These are phyloP conservation scores for Anser brachyrhynchus DNA, from an alignment of 2,113 vertebrate species.

Conservation along the genomic window DNA sequence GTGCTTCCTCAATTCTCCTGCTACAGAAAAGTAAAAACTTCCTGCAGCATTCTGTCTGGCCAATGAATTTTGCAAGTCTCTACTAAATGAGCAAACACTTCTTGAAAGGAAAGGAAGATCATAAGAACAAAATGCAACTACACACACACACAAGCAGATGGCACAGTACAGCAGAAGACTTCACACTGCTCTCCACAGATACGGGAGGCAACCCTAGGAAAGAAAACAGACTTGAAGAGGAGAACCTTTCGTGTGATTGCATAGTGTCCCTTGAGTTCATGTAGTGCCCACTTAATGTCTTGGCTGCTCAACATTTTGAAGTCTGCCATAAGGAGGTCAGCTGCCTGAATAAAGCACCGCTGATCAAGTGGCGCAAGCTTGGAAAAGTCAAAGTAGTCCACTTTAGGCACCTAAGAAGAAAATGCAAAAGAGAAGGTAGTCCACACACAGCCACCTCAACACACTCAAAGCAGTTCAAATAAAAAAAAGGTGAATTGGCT, in stretches of 20 bases:
- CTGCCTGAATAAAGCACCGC: constrained; percentile 88
- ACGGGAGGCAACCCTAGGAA: background rate
- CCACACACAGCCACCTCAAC: background rate
- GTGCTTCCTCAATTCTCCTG: background rate
- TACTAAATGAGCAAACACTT: constrained; percentile 31
- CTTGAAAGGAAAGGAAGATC: constrained; percentile 21
- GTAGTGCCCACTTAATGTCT: constrained; percentile 96
- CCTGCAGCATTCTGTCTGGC: background rate
- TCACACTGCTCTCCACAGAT: background rate
- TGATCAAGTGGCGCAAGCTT: constrained; percentile 84
- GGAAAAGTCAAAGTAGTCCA: constrained; percentile 91
- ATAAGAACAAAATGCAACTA: background rate
- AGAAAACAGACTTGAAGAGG: background rate
- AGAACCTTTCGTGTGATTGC: constrained; percentile 97
- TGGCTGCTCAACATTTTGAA: constrained; percentile 97
- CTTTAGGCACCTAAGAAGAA: constrained; percentile 77
- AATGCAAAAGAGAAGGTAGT: background rate
- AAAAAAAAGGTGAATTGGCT: background rate
- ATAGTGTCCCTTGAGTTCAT: constrained; percentile 98
- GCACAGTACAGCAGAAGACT: background rate
- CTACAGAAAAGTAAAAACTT: constrained; percentile 15
- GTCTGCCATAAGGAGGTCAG: constrained; percentile 95
- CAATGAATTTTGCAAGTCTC: background rate
- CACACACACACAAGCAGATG: background rate
- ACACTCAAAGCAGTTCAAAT: background rate